Evolutionary conservation across 1,140 invertebrate species (phyloP).

Genomic region (Drosophila pseudoananassae): DNA sequence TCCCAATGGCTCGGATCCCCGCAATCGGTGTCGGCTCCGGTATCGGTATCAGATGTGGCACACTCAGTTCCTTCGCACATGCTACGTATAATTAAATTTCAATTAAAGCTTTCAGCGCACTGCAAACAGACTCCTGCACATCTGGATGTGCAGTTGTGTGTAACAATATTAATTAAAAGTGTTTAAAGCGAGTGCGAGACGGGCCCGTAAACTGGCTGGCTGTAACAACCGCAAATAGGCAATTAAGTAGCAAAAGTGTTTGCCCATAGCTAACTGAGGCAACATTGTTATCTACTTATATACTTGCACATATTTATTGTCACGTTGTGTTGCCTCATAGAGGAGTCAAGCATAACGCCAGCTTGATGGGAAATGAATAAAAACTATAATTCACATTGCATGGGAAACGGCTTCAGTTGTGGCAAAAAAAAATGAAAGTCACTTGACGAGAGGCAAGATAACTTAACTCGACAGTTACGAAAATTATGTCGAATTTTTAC

Average conservation of each 20-base stretch:
- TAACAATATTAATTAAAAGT: conserved; percentile 79
- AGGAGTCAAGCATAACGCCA: conserved; percentile 31
- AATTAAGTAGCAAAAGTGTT: conserved; percentile 62
- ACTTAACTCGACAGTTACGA: too few species aligned
- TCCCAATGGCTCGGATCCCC: conserved; percentile 6
- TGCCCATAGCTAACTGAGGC: conserved; percentile 34
- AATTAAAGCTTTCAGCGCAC: conserved; percentile 72
- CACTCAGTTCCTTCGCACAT: conserved; percentile 45
- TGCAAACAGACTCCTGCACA: conserved; percentile 10
- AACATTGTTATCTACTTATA: conserved; percentile 12
- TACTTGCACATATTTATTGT: conserved; percentile 4
- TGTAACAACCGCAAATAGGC: conserved; percentile 58
- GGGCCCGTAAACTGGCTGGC: conserved; percentile 30
- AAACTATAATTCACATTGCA: conserved; percentile 36
- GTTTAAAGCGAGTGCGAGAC: conserved; percentile 54
- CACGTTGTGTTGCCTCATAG: conserved; percentile 18
- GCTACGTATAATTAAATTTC: conserved; percentile 71
- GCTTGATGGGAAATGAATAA: conserved; percentile 47
- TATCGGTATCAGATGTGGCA: conserved; percentile 10
- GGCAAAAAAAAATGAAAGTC: conserved; percentile 49
- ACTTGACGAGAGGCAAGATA: not conserved
- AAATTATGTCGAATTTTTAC: too few species aligned
- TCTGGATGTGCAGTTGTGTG: conserved; percentile 42
- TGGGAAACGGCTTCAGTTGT: not conserved
- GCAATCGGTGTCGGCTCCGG: not conserved